Conservation (phyloP, 1,140 invertebrate species). For the Formica exsecta region DNA sequence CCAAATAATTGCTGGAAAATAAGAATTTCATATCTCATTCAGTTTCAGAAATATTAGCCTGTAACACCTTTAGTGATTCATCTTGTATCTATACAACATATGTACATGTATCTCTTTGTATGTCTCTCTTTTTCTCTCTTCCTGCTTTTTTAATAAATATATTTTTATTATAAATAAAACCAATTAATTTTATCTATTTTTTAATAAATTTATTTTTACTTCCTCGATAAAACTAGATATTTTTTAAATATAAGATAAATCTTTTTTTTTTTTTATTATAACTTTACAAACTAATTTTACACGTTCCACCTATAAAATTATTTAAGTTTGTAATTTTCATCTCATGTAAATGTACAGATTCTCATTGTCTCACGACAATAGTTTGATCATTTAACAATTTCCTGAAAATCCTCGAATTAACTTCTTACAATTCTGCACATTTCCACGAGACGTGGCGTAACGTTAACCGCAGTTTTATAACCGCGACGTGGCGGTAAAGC, state of each 20-base stretch:
- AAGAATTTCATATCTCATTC: no score
- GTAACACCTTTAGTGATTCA: no score
- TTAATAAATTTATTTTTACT: no score
- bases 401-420: not conserved
- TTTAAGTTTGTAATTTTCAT: not conserved
- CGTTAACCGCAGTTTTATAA: constrained; percentile 24
- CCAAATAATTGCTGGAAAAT: no score
- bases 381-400: not conserved
- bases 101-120: not conserved
- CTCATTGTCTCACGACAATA: not conserved
- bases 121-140: no score
- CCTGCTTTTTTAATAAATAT: no score
- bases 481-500: constrained; percentile 39
- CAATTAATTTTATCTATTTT: no score
- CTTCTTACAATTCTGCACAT: constrained; percentile 9
- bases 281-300: not conserved
- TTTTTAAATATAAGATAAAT: no score
- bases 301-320: not conserved
- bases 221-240: no score
- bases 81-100: no score
- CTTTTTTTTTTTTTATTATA: not conserved
- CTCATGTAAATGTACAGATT: not conserved
- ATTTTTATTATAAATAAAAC: no score
- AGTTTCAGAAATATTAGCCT: no score
- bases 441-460: constrained; percentile 11